These are phyloP conservation scores for Siniperca obscura DNA, from an alignment of 2,797 vertebrate species.

Conservation along the genomic window DNA sequence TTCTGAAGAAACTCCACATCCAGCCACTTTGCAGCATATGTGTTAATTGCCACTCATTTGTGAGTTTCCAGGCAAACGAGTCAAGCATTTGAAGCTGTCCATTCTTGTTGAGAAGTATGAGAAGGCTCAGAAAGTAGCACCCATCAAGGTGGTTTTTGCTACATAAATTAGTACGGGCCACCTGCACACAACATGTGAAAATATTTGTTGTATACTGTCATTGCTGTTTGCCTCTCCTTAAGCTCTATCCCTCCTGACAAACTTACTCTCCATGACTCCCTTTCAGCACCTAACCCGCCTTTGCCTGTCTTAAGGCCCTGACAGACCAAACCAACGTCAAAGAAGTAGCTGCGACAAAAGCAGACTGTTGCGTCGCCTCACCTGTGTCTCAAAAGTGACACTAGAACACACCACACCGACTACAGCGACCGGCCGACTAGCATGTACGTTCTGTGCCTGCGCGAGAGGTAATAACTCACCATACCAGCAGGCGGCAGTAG, in stretches of 20 bases:
- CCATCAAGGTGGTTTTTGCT: neutral
- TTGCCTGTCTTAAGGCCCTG: neutral
- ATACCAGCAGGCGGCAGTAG: too few relatives aligned
- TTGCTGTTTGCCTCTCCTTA: neutral
- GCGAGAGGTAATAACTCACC: too few relatives aligned
- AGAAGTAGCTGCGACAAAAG: too few relatives aligned
- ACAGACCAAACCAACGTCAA: too few relatives aligned
- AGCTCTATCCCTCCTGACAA: neutral
- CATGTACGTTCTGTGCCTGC: too few relatives aligned
- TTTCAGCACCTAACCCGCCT: neutral
- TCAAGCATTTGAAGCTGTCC: slow-evolving; percentile 53
- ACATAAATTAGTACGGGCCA: neutral
- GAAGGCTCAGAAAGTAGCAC: slow-evolving; percentile 5
- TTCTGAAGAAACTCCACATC: slow-evolving; percentile 67
- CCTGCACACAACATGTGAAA: neutral
- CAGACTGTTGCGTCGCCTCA: too few relatives aligned
- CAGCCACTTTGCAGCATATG: slow-evolving; percentile 68
- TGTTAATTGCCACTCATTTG: slow-evolving; percentile 77
- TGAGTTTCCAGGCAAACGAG: slow-evolving; percentile 56
- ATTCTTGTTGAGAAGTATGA: slow-evolving; percentile 26
- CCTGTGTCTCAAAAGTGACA: too few relatives aligned
- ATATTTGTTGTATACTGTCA: neutral
- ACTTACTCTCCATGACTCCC: neutral
- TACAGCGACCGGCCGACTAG: too few relatives aligned
- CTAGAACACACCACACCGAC: too few relatives aligned